Conservation (phyloP, 2,888 invertebrate genomes). For the Polymixis lichenea region DNA sequence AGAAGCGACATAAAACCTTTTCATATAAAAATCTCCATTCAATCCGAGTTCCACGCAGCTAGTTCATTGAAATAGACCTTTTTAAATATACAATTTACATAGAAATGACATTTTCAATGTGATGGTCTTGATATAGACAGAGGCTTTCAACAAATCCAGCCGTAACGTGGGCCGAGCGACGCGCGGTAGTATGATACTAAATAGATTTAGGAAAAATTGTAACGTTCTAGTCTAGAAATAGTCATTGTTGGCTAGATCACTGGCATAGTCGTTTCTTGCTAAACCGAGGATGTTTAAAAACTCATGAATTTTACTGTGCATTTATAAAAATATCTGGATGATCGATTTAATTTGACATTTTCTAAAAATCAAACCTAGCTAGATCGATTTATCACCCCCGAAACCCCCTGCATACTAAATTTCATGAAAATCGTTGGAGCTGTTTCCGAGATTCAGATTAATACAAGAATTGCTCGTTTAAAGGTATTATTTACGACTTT, state of each 20-base stretch:
- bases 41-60: slow-evolving; percentile 18
- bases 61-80: slow-evolving; percentile 40
- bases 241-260: background rate
- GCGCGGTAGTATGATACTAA: background rate
- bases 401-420: too few species aligned
- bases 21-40: slow-evolving; percentile 35
- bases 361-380: too few species aligned
- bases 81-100: slow-evolving; percentile 57
- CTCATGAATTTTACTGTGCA: background rate
- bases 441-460: too few species aligned
- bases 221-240: background rate
- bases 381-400: too few species aligned
- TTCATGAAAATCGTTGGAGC: too few species aligned
- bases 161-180: background rate
- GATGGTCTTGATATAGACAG: slow-evolving; percentile 45
- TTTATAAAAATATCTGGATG: too few species aligned
- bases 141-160: slow-evolving; percentile 43
- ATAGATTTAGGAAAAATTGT: background rate
- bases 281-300: background rate
- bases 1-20: slow-evolving; percentile 30
- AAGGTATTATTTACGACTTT: too few species aligned
- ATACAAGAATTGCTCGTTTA: too few species aligned
- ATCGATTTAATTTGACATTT: too few species aligned
- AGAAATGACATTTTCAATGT: slow-evolving; percentile 54
- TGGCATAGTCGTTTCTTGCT: background rate